phyloP scores from a whole-genome alignment of 2,797 vertebrate species.

The Melanotaenia parkinsoni region DNA sequence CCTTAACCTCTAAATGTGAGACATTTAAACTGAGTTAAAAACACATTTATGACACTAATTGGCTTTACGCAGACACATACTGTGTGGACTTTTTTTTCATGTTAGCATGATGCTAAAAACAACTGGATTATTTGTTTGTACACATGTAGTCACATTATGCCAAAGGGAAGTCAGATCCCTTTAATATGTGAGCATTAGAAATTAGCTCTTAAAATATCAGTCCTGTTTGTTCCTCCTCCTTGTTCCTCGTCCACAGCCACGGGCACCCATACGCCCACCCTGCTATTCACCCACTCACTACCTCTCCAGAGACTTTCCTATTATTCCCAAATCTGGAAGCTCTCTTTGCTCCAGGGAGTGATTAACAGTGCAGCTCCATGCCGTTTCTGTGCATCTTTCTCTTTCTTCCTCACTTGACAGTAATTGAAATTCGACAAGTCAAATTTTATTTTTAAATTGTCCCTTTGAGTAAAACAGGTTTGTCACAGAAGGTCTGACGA shows the following conservation, averaged over 20 bases:
- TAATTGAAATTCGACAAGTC: conserved; percentile 79
- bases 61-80: conserved; percentile 31
- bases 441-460: conserved; percentile 69
- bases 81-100: conserved; percentile 48
- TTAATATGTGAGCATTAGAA: conserved; percentile 63
- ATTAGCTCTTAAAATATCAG: conserved; percentile 70
- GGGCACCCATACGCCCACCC: conserved; percentile 59
- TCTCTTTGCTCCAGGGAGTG: conserved; percentile 66
- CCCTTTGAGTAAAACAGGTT: conserved; percentile 70
- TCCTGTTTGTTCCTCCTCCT: conserved; percentile 19
- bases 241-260: conserved; percentile 54
- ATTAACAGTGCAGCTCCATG: conserved; percentile 60
- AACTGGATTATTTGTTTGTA: conserved; percentile 66
- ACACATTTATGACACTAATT: conserved; percentile 44
- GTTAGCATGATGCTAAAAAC: conserved; percentile 60
- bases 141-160: conserved; percentile 64
- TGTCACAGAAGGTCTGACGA: conserved; percentile 51
- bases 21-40: conserved; percentile 28
- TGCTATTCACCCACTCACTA: conserved; percentile 55
- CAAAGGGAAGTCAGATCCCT: conserved; percentile 56
- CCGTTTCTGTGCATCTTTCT: conserved; percentile 54
- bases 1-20: conserved; percentile 12
- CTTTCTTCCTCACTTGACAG: conserved; percentile 47
- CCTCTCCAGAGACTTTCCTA: conserved; percentile 67
- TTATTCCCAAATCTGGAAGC: conserved; percentile 68